phyloP scores from a whole-genome alignment of 2,113 vertebrate genomes.

The Saccopteryx leptura region DNA sequence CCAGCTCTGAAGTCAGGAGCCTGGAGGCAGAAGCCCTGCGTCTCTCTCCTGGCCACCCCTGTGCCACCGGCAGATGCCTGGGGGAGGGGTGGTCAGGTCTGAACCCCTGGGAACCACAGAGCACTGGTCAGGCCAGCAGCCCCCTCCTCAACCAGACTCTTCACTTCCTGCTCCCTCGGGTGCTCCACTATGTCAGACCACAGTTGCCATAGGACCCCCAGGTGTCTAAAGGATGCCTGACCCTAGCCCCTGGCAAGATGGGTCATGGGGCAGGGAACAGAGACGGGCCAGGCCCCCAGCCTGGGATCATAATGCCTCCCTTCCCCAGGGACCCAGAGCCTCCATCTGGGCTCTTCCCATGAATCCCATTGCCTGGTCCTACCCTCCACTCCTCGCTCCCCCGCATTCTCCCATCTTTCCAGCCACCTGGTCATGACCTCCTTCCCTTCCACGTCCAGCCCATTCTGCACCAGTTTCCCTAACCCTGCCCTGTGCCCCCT shows the following conservation, averaged over 20 bases:
- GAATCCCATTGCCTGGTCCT: neutral
- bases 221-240: slow-evolving; percentile 58
- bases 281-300: neutral
- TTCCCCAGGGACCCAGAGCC: neutral
- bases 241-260: neutral
- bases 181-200: neutral
- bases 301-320: neutral
- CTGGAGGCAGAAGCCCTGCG: fast-evolving
- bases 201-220: slow-evolving; percentile 84
- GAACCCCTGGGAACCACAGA: neutral
- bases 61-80: neutral
- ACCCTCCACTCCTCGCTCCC: neutral
- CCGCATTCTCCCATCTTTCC: too few species aligned
- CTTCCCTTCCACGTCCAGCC: fast-evolving
- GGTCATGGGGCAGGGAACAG: neutral
- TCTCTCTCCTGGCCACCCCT: neutral
- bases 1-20: neutral
- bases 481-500: neutral
- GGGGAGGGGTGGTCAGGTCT: neutral
- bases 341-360: neutral
- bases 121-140: neutral
- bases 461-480: neutral
- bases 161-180: neutral
- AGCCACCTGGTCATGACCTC: neutral
- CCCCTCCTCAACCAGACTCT: slow-evolving; percentile 59